Evolutionary conservation across 37 sponge, comb jelly and placozoan species (phyloP), one percentile per base, ranked within the genome.

Genomic region (Crambe crambe): DNA sequence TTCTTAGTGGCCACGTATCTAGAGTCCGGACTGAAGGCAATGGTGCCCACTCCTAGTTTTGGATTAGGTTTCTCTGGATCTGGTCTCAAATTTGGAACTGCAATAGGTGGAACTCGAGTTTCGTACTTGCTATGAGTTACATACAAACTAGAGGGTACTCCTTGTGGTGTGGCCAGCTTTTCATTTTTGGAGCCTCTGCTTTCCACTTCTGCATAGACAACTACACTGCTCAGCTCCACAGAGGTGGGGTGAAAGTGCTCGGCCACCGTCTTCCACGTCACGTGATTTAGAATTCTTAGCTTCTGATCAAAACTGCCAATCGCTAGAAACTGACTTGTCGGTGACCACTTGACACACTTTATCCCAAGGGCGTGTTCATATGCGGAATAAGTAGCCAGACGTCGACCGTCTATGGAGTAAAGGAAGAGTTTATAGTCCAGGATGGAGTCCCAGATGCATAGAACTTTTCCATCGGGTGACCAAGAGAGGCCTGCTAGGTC

Each of bases 221-320:
- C 80, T 0, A 85, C 89, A 44, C 27, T 66, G 18, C 38, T 56
- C 10, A 54, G 39, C 32, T 81, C 88, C 23, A 91, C 67, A 2
- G 69, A 47, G 0, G 58, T 17, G 5, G 88, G 79, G 76, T 97
- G 97, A 12, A 29, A 51, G 34, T 80, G 86, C 54, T 94, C 90
- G 0, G 81, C 85, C 18, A 94, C 80, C 18, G 84, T 51, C 43
- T 84, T 91, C 99, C 99, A 98, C 0, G 99, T 92, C 37, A 96
- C 59, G 58, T 94, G 79, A 41, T 98, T 98, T 31, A 98, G 74
- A 5, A 94, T 35, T 22, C 88, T 59, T 22, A 91, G 58, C 69
- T 89, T 94, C 72, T 97, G 87, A 79, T 96, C 97, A 66, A 73
- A 98, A 38, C 96, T 86, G 23, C 99, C 99, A 61, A 98, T 79